Percentiles rank a stretch among this genome's conserved stretches.
These are phyloP conservation scores for Chloroceryle inda DNA, from an alignment of 2,797 vertebrate genomes.

Conservation along the genomic window DNA sequence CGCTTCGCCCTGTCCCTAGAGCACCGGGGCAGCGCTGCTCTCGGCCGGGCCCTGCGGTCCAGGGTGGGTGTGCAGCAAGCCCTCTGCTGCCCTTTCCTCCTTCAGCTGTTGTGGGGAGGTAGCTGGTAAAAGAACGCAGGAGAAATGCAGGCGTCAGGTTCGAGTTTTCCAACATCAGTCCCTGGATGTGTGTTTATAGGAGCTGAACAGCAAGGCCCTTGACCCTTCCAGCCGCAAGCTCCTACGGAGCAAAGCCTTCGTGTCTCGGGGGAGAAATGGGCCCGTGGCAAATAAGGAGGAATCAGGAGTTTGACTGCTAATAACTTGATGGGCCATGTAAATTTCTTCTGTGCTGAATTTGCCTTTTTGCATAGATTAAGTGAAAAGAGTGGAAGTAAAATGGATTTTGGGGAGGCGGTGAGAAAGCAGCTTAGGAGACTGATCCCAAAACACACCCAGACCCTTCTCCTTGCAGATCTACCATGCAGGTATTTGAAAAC, in stretches of 20 bases:
- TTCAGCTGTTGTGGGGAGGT: neutral
- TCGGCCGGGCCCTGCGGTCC: no score
- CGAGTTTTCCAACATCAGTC: neutral
- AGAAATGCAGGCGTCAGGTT: neutral
- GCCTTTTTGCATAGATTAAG: neutral
- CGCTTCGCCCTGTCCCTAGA: neutral
- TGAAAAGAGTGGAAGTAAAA: neutral
- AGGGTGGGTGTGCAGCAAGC: neutral
- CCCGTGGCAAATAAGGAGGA: neutral
- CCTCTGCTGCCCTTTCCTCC: neutral
- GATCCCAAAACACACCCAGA: neutral
- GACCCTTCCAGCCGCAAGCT: neutral
- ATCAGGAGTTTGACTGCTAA: neutral
- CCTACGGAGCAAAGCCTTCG: neutral
- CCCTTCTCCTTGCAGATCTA: fast-evolving
- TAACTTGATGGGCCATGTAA: neutral
- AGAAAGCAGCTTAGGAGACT: neutral
- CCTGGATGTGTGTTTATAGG: neutral
- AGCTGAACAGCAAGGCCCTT: neutral
- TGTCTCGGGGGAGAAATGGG: neutral
- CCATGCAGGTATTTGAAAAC: neutral
- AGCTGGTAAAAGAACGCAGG: neutral
- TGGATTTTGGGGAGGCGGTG: neutral
- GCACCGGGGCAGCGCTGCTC: neutral
- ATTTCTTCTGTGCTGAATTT: neutral